Base-by-base conservation (phyloP, 53 echinoderm and acorn worm species). In the Echinarachnius parma region DNA sequence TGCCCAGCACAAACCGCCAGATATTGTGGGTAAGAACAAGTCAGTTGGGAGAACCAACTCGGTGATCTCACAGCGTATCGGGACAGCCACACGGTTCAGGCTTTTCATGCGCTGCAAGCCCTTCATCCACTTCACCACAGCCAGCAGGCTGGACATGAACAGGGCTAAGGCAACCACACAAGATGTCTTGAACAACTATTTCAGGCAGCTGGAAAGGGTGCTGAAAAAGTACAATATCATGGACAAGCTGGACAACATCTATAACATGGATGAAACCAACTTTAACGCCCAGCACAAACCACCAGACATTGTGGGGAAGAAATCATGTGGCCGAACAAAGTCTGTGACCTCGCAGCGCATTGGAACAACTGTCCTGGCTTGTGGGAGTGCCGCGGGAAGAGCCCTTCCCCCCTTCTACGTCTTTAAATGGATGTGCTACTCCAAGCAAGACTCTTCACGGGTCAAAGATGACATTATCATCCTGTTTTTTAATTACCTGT, bases 361-460 rank as follows among this genome's bases (percentile, higher is more conserved):
- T 16, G 53, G 54, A 2, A 78, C 78, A 16, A 78, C 64, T 15
- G 36, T 78, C 4, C 34, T 78, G 19, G 64, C 54, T 34, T 78
- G 78, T 50, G 78, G 78, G 4, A 63, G 53, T 26, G 64, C 78
- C n/a, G 26, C 39, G 1, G 78, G 78, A 8, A 34, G 19, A 14
- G 33, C 64, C 27, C 26, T 78, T 4, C 78, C 78, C 3, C 53
- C 78, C 0, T 52, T 35, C 27, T 53, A 14, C 27, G 64, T 64
- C 15, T 78, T 64, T 28, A 78, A 64, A 13, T 53, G 78, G 14
- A 36, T 64, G 2, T 54, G 53, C 0, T 64, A 64, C 3, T 53
- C 53, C 0, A 78, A 78, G 49, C n/a, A n/a, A n/a, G n/a, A n/a
- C n/a, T n/a, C n/a, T n/a, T n/a, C n/a, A n/a, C n/a, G n/a, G n/a